A percentile compares a stretch with the other conserved stretches of the same genome.
Evolutionary conservation across 2,797 vertebrate species (phyloP).

Genomic region (Lindbergichthys nudifrons): DNA sequence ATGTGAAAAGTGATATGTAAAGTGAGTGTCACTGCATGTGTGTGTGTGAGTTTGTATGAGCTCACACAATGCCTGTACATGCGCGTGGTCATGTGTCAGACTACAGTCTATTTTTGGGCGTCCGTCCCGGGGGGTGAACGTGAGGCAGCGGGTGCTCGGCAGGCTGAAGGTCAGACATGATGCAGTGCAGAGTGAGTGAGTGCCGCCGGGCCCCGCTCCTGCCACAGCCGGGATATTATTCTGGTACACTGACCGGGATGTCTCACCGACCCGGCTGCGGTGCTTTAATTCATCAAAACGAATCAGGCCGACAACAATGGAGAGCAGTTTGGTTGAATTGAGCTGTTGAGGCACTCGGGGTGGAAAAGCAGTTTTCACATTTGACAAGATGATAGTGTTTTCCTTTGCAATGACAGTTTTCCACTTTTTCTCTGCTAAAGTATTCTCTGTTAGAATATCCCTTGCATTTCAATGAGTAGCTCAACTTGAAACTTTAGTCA

Average conservation of each 20-base stretch:
- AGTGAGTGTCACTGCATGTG: slow-evolving; percentile 24
- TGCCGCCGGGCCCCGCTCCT: slow-evolving; percentile 60
- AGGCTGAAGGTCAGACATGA: slow-evolving; percentile 78
- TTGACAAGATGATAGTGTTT: slow-evolving; percentile 51
- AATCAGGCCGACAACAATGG: slow-evolving; percentile 16
- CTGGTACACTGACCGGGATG: slow-evolving; percentile 45
- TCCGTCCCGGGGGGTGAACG: slow-evolving; percentile 45
- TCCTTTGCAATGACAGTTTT: slow-evolving; percentile 29
- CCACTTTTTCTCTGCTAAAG: slow-evolving; percentile 11
- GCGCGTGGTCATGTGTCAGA: slow-evolving; percentile 57
- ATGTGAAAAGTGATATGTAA: slow-evolving; percentile 50
- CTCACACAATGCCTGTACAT: slow-evolving; percentile 9
- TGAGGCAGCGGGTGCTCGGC: slow-evolving; percentile 64
- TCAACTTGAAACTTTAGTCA: slow-evolving; percentile 5
- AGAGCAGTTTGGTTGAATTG: slow-evolving; percentile 34
- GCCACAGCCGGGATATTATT: slow-evolving; percentile 67
- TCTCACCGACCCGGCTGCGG: slow-evolving; percentile 45
- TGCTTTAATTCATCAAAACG: slow-evolving; percentile 41
- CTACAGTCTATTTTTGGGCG: slow-evolving; percentile 67
- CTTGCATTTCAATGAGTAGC: slow-evolving; percentile 19
- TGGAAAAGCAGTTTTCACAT: slow-evolving; percentile 14
- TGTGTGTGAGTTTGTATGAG: slow-evolving; percentile 2
- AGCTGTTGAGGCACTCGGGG: slow-evolving; percentile 33
- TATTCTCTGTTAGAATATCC: not conserved
- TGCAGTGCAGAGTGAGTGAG: slow-evolving; percentile 66